A percentile compares a stretch with the other conserved stretches of the same genome.
Evolutionary conservation across 2,888 invertebrate species (phyloP).

Genomic region (Dasysyrphus tricinctus): DNA sequence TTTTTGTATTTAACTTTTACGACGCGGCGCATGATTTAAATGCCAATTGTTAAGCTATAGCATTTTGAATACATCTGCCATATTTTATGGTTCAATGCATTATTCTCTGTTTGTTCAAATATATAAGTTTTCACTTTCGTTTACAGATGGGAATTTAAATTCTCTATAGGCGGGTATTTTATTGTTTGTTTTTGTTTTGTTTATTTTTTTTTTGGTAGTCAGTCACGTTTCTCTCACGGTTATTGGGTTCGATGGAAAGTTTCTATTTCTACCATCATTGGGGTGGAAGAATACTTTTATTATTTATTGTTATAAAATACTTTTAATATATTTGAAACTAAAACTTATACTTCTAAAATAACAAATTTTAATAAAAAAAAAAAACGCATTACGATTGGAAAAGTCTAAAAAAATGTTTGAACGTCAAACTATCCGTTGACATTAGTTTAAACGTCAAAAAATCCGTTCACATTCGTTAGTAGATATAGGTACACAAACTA

Average conservation of each 20-base stretch:
- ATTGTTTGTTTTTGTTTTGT: neutral
- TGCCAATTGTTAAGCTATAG: conserved; percentile 27
- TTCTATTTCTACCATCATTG: neutral
- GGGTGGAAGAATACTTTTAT: too few relatives aligned
- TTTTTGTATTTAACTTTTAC: conserved; percentile 14
- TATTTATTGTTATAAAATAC: too few relatives aligned
- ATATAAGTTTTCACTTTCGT: conserved; percentile 62
- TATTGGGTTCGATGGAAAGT: conserved; percentile 3
- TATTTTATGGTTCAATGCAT: conserved; percentile 54
- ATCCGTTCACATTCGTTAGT: too few relatives aligned
- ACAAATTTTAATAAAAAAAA: too few relatives aligned
- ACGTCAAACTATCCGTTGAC: too few relatives aligned
- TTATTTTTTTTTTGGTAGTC: neutral
- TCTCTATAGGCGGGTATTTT: conserved; percentile 19
- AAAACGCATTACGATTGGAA: too few relatives aligned
- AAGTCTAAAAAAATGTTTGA: too few relatives aligned
- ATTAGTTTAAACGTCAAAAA: too few relatives aligned
- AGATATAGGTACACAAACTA: too few relatives aligned
- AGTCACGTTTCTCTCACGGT: conserved; percentile 48
- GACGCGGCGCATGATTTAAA: conserved; percentile 39
- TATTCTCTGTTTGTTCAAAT: conserved; percentile 26
- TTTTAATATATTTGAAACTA: too few relatives aligned
- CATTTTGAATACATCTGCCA: conserved; percentile 48
- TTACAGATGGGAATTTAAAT: conserved; percentile 51
- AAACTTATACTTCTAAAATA: too few relatives aligned